Conservation (phyloP, 1,140 invertebrate species). For the Mamestra configurata region DNA sequence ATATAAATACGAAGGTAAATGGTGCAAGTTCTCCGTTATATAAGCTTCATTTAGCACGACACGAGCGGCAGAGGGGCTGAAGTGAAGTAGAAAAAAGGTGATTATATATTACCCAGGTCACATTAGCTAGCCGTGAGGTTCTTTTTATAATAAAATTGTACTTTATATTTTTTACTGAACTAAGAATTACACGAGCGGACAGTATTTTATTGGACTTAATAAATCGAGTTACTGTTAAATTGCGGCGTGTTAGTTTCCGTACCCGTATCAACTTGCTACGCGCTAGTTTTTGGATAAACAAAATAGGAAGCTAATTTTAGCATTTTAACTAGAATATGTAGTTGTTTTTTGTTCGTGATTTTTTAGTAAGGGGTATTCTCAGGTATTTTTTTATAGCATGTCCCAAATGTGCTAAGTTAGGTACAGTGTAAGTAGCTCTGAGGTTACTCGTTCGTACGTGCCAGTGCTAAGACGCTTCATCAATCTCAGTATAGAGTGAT, state of each 20-base stretch:
- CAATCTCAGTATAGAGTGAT: slow-evolving; percentile 18
- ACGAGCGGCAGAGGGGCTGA: slow-evolving; percentile 30
- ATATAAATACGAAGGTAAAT: slow-evolving; percentile 41
- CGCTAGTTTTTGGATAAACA: neutral
- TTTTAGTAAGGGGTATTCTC: too few relatives aligned
- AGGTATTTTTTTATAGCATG: too few relatives aligned
- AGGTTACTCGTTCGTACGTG: neutral
- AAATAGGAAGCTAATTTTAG: neutral
- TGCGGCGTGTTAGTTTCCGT: neutral
- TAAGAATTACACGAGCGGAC: neutral
- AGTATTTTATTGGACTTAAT: neutral
- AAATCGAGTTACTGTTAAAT: neutral
- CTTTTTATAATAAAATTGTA: slow-evolving; percentile 26
- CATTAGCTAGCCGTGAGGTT: slow-evolving; percentile 21
- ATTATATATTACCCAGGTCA: slow-evolving; percentile 31
- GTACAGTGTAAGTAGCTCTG: neutral
- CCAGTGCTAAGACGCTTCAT: slow-evolving; percentile 3
- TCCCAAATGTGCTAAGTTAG: neutral
- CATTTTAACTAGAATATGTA: too few relatives aligned
- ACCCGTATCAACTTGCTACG: slow-evolving; percentile 2
- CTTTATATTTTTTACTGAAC: slow-evolving; percentile 11
- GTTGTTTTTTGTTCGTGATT: too few relatives aligned
- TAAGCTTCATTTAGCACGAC: slow-evolving; percentile 46
- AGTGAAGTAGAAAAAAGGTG: slow-evolving; percentile 42
- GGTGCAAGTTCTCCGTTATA: slow-evolving; percentile 37